These are phyloP conservation scores for Rhingia rostrata DNA, from an alignment of 2,888 invertebrate genomes.

Conservation along the genomic window DNA sequence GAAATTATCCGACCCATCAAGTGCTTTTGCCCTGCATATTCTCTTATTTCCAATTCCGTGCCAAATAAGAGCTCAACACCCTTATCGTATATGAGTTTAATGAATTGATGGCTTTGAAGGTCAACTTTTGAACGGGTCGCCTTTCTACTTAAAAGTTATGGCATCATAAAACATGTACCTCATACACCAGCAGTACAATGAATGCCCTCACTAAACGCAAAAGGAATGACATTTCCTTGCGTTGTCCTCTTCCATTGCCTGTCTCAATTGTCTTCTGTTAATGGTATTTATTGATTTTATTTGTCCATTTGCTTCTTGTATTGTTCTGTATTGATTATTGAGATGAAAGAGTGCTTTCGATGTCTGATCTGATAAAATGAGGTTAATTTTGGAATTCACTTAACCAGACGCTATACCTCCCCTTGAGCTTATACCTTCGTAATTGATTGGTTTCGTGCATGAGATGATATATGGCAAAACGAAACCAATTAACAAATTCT, in stretches of 20 bases:
- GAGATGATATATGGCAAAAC: background rate
- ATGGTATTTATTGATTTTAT: constrained; percentile 3
- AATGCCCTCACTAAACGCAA: too few species aligned
- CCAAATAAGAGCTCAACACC: too few species aligned
- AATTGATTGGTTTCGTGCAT: background rate
- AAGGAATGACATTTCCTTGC: background rate
- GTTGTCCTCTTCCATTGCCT: background rate
- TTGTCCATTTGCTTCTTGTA: background rate
- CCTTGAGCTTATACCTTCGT: background rate
- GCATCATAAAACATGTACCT: too few species aligned
- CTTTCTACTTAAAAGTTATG: too few species aligned
- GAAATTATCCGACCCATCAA: too few species aligned
- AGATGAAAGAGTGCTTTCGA: background rate
- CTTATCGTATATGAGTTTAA: too few species aligned
- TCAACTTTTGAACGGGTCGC: too few species aligned
- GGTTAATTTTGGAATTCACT: background rate
- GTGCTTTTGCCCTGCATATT: too few species aligned
- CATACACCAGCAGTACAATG: too few species aligned
- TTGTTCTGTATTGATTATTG: constrained; percentile 21
- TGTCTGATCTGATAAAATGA: background rate
- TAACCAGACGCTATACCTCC: background rate
- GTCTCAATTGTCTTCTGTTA: constrained; percentile 9
- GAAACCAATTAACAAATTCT: background rate
- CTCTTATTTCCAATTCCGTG: too few species aligned
- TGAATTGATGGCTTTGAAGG: too few species aligned